Evolutionary conservation across 2,113 vertebrate genomes (phyloP).

Genomic region (Salvelinus namaycush): DNA sequence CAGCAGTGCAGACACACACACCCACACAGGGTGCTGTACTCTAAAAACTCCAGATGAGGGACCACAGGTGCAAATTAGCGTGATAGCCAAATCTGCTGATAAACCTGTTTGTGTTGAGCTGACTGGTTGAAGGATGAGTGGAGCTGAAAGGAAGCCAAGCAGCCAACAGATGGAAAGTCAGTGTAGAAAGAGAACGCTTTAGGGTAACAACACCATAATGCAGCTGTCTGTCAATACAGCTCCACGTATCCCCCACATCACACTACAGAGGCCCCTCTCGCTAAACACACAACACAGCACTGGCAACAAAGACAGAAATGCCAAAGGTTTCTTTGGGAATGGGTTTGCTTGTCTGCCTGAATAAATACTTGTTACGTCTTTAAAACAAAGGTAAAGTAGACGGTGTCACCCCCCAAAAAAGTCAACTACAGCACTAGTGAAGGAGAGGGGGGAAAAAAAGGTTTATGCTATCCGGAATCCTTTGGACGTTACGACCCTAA

Average conservation of each 20-base stretch:
- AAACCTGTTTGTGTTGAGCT: not conserved
- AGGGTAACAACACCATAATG: slow-evolving; percentile 12
- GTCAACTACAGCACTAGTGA: too few relatives aligned
- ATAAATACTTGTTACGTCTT: too few relatives aligned
- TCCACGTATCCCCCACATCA: slow-evolving; percentile 1
- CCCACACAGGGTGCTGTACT: not conserved
- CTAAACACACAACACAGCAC: not conserved
- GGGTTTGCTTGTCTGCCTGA: not conserved
- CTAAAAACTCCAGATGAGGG: too few relatives aligned
- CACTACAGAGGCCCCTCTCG: slow-evolving; percentile 7
- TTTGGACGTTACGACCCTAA: too few relatives aligned
- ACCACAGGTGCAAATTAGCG: too few relatives aligned
- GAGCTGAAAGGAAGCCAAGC: slow-evolving; percentile 3
- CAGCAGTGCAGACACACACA: not conserved
- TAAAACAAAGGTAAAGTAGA: too few relatives aligned
- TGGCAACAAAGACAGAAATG: too few relatives aligned
- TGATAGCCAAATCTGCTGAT: too few relatives aligned
- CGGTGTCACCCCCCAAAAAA: too few relatives aligned
- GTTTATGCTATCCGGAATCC: not conserved
- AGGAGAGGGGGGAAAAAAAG: too few relatives aligned
- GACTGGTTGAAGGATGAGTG: not conserved
- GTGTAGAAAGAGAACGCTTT: slow-evolving; percentile 25
- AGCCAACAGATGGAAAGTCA: slow-evolving; percentile 14
- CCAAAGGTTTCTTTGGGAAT: too few relatives aligned
- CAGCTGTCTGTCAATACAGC: too few relatives aligned